phyloP scores from a whole-genome alignment of 1,140 invertebrate genomes.

The Rhagoletis zephyria region DNA sequence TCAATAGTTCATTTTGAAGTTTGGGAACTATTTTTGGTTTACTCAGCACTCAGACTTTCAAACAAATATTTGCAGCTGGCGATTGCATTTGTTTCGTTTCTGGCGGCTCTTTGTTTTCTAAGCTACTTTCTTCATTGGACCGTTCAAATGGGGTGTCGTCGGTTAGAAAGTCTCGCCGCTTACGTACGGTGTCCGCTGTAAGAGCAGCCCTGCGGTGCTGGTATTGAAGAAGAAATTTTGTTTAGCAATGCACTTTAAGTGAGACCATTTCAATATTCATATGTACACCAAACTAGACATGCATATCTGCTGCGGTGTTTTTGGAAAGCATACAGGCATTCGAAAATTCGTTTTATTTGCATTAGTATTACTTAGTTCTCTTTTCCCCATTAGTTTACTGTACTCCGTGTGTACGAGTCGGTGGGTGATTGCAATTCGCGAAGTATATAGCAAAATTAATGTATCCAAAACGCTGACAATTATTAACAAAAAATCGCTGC shows the following conservation, averaged over 20 bases:
- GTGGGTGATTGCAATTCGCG: too few species aligned
- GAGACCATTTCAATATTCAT: background rate
- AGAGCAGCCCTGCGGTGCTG: background rate
- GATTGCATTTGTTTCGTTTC: background rate
- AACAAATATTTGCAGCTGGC: background rate
- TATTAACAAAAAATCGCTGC: constrained; percentile 1
- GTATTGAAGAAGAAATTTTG: background rate
- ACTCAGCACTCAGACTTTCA: background rate
- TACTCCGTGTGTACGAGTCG: too few species aligned
- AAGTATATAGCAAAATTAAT: background rate
- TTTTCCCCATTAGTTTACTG: too few species aligned
- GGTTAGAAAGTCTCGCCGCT: constrained; percentile 10
- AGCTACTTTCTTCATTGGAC: constrained; percentile 38
- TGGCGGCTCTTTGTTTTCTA: background rate
- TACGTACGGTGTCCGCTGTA: background rate
- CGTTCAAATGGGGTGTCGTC: background rate
- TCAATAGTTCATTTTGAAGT: constrained; percentile 44
- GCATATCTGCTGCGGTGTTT: too few species aligned
- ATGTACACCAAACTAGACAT: too few species aligned
- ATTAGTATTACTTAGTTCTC: too few species aligned
- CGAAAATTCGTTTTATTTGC: too few species aligned
- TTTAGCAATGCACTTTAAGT: constrained; percentile 16
- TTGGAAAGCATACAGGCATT: too few species aligned
- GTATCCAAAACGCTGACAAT: background rate
- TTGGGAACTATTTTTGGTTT: constrained; percentile 39